Base-by-base conservation (phyloP, 2,888 invertebrate species). In the Nebria brevicollis region DNA sequence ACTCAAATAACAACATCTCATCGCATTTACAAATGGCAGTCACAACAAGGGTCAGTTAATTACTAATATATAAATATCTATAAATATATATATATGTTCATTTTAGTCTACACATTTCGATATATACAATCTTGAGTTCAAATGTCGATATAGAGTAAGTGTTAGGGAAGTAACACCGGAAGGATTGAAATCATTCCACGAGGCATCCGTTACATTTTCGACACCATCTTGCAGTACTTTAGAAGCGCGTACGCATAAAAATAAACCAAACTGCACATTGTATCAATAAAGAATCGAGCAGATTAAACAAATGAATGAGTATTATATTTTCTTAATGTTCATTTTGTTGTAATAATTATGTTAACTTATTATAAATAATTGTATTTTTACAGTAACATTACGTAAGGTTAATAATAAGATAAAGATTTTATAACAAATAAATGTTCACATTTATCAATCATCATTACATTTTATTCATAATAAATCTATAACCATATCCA, bases 101-200 rank as follows among this genome's bases (percentile, higher is more conserved):
- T 72, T 72, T 34, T 89, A 93, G 93, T 88, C 89, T 85, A 88
- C 90, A 0, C 88, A 89, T 41, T 92, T 91, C 84, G 92, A 92
- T 85, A 88, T 93, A 43, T 91, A 91, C 85, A 91, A 92, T 85
- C 86, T 93, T 77, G 90, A 91, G 78, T 92, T 92, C 85, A 89
- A 90, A 82, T 92, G 92, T 88, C 90, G 89, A 83, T 93, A 92
- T 85, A 87, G 88, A 84, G 90, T 92, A 7, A 90, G 90, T 83
- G 91, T 92, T 0, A 91, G 90, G 84, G 90, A 87, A 84, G 85
- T 87, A 20, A 84, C 85, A 7, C 75, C 84, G 15, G 86, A 86
- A 75, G 85, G 85, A 26, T 83, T 84, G n/a, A 88, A 86, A 81
- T 84, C 86, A 0, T 83, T 84, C 8, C 85, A 86, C 13, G 91